Base-by-base conservation (phyloP, 2,888 invertebrate species). In the Aromia moschata region DNA sequence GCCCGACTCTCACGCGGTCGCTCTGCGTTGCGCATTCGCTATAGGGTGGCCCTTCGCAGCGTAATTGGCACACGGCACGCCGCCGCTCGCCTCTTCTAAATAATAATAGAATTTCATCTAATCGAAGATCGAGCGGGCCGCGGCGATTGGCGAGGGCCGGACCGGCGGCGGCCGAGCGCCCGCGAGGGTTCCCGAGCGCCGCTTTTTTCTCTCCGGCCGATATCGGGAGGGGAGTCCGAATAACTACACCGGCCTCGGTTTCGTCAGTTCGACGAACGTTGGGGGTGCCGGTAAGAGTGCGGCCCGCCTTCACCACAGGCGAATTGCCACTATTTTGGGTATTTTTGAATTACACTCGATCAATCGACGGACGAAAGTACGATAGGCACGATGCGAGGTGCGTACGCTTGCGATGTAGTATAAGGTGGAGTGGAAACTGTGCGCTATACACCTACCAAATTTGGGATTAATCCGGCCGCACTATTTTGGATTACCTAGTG, bases 401-500 rank as follows among this genome's bases (percentile, higher is more conserved):
- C 33, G 41, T 43, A 45, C 43, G 30, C 16, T 44, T 10, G 55
- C 45, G 55, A 17, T 44, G 15, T 45, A 15, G 55, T 25, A 25
- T 44, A 45, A n/a, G 44, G 54, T 54, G 41, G 31, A 33, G 54
- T 54, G 54, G n/a, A 33, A 36, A 25, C 11, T 33, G 16, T 45
- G 14, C 12, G 10, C 14, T 12, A n/a, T n/a, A n/a, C n/a, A n/a
- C n/a, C n/a, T n/a, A n/a, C n/a, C n/a, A n/a, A n/a, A 33, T n/a
- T 49, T 14, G n/a, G 38, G 47, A 49, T 49, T 38, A 49, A 16
- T 36, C 10, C 31, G 14, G 16, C 31, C n/a, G 15, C 18, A 36
- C 60, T 56, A 56, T 65, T 65, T 65, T 65, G 70, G 70, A 70
- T 69, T 70, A 70, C 44, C 53, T 64, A 59, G 66, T 67, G 51